Conservation (phyloP, 2,113 vertebrate genomes). For the Pao palembangensis region DNA sequence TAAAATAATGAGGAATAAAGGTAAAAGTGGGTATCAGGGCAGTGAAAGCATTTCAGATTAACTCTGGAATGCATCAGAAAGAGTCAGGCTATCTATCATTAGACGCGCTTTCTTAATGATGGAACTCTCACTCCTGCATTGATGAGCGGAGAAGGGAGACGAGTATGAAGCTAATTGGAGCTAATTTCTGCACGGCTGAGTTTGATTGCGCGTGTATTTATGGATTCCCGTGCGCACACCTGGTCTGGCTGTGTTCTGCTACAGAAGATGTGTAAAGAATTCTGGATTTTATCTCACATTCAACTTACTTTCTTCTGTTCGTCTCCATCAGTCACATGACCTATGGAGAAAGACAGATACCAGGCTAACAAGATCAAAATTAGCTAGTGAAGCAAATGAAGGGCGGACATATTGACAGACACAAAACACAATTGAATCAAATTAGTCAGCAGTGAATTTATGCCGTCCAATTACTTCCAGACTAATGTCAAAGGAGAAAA, state of each 20-base stretch:
- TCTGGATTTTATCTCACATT: slow-evolving; percentile 27
- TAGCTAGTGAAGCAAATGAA: slow-evolving; percentile 56
- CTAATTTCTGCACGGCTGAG: slow-evolving; percentile 55
- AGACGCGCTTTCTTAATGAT: slow-evolving; percentile 66
- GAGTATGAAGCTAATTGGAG: slow-evolving; percentile 65
- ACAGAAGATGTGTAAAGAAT: not conserved
- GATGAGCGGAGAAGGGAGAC: slow-evolving; percentile 58
- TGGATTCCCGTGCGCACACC: not conserved
- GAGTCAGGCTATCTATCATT: slow-evolving; percentile 53
- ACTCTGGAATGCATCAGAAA: slow-evolving; percentile 48
- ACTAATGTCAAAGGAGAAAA: slow-evolving; percentile 54
- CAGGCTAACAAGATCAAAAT: slow-evolving; percentile 61
- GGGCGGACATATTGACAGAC: slow-evolving; percentile 65
- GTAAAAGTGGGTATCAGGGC: slow-evolving; percentile 10
- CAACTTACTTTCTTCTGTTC: slow-evolving; percentile 15
- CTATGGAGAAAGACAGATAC: slow-evolving; percentile 46
- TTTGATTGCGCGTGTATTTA: slow-evolving; percentile 7
- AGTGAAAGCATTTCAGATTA: slow-evolving; percentile 49
- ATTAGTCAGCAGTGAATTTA: slow-evolving; percentile 68
- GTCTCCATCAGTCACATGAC: slow-evolving; percentile 49
- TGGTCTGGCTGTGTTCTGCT: slow-evolving; percentile 8
- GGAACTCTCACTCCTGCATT: slow-evolving; percentile 56
- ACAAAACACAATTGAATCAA: slow-evolving; percentile 67
- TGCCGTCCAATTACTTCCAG: slow-evolving; percentile 66
- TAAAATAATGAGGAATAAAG: slow-evolving; percentile 20